Evolutionary conservation across 2,797 vertebrate genomes (phyloP).

Genomic region (Pteropus rufus): DNA sequence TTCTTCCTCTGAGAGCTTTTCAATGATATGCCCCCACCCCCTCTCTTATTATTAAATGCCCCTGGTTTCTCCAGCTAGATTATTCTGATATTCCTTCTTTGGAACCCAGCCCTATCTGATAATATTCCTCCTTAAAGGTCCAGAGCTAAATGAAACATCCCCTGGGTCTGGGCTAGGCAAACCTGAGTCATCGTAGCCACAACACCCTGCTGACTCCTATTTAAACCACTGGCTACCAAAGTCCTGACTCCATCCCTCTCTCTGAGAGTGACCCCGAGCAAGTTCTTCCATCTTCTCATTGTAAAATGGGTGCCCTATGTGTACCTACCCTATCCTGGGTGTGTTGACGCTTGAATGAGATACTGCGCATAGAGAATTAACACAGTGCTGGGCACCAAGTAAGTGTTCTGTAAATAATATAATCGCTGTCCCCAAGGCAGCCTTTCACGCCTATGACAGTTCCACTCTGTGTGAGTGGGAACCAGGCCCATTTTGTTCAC

Average conservation of each 20-base stretch:
- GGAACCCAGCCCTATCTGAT: background rate
- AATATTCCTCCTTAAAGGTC: background rate
- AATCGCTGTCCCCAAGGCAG: background rate
- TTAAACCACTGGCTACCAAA: background rate
- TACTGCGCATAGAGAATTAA: background rate
- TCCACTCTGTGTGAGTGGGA: background rate
- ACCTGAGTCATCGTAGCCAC: background rate
- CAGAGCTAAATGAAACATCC: background rate
- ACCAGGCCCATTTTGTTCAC: background rate
- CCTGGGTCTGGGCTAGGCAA: background rate
- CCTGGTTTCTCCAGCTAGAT: background rate
- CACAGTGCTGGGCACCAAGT: background rate
- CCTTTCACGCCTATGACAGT: background rate
- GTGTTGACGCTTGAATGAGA: background rate
- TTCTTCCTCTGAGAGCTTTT: background rate
- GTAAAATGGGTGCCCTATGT: background rate
- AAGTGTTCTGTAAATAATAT: background rate
- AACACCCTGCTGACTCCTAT: background rate
- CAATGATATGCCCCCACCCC: fast-evolving
- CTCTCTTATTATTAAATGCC: background rate
- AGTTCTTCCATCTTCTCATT: background rate
- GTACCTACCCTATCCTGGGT: too few relatives aligned
- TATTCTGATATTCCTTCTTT: background rate
- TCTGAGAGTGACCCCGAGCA: background rate
- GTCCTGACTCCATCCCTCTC: background rate